Evolutionary conservation across 2,888 invertebrate genomes (phyloP), one percentile per base, ranked within the genome.

Genomic region (Therioaphis trifolii): DNA sequence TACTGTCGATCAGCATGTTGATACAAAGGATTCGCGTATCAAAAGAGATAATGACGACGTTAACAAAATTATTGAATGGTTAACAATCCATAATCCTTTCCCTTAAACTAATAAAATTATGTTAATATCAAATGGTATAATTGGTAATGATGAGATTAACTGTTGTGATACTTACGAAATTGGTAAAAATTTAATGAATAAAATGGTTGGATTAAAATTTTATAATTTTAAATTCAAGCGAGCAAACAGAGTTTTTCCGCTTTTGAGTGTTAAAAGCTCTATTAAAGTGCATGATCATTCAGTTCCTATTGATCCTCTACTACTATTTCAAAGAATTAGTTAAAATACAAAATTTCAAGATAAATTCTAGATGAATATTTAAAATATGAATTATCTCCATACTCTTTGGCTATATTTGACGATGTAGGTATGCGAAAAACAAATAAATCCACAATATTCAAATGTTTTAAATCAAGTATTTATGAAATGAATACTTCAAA

Each of bases 1-100:
- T 80, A 86, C 87, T n/a, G 85, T 86, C 72, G 87, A 87, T 68
- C 87, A 87, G 85, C 87, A 88, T 85, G 85, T 87, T 15, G 87
- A 88, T 86, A n/a, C n/a, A n/a, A n/a, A n/a, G n/a, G 86, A 86
- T 85, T 87, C 86, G 82, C 86, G 87, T 84, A 84, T 49, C 7
- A 63, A 29, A 21, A 27, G 61, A 21, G 80, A 80, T 40, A 58
- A 21, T 35, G 43, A 80, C 29, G 69, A 69, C 35, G 35, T 27
- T 1, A 43, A 58, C 2, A 82, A 80, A 71, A 14, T 80, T 14
- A n/a, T 69, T 12, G 24, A 69, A 40, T 78, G 63, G 63, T 43
- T 63, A 5, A n/a, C 9, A 0, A 46, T 27, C 9, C 40, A 66
- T 21, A 15, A 52, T 15, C 82, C 82, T 27, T 82, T 82, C 29